These are phyloP conservation scores for Pedionomus torquatus DNA, from an alignment of 2,113 vertebrate genomes.

Conservation along the genomic window DNA sequence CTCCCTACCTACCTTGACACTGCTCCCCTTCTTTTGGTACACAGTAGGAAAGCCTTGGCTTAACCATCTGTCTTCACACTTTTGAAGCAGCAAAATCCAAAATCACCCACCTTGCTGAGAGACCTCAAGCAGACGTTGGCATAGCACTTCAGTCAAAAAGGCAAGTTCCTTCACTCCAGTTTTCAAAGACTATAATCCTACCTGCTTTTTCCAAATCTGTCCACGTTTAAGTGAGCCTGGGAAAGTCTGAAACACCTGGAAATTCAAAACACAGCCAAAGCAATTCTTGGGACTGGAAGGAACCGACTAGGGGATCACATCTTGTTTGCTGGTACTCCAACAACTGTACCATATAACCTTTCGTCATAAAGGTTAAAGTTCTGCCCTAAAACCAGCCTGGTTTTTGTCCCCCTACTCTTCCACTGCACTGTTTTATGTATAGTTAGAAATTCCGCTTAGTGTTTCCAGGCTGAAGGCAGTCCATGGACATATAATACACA, in stretches of 20 bases:
- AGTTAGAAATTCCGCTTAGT: not conserved
- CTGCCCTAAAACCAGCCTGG: not conserved
- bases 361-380: not conserved
- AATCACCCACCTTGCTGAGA: not conserved
- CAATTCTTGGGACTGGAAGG: not conserved
- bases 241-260: not conserved
- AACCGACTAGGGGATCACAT: not conserved
- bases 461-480: not conserved
- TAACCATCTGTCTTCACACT: not conserved
- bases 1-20: not conserved
- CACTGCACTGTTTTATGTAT: not conserved
- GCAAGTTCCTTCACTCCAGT: not conserved
- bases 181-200: not conserved
- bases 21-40: not conserved
- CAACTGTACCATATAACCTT: not conserved
- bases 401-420: not conserved
- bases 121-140: not conserved
- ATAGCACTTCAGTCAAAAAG: not conserved
- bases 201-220: not conserved
- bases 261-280: not conserved
- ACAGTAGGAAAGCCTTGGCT: not conserved
- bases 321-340: not conserved
- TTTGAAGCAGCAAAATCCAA: not conserved
- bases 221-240: not conserved
- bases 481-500: rapidly evolving